Conservation (phyloP, 1,140 invertebrate species). For the Drosophila setifemur region DNA sequence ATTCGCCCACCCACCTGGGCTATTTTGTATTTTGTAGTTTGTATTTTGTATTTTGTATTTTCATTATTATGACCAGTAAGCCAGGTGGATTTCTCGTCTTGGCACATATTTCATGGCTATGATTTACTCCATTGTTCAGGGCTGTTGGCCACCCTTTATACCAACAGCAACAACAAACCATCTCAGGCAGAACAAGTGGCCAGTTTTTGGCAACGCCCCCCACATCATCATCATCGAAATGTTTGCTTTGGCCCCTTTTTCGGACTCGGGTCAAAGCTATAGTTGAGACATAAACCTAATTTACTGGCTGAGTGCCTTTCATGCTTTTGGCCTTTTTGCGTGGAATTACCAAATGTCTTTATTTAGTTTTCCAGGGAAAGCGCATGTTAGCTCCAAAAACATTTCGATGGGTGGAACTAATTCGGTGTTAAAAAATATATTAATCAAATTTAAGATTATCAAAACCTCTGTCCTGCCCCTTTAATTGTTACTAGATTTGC, state of each 20-base stretch:
- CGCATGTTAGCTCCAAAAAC: not conserved
- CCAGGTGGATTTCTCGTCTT: slow-evolving; percentile 27
- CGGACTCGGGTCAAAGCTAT: slow-evolving; percentile 67
- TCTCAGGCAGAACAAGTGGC: slow-evolving; percentile 74
- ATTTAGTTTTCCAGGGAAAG: slow-evolving; percentile 48
- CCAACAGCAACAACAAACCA: slow-evolving; percentile 33
- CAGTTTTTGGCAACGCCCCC: slow-evolving; percentile 54
- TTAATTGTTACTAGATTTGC: slow-evolving; percentile 18
- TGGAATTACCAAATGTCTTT: slow-evolving; percentile 64
- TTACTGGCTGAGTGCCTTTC: slow-evolving; percentile 77
- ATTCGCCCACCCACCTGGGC: slow-evolving; percentile 33
- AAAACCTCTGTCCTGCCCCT: too few species aligned
- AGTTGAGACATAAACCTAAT: slow-evolving; percentile 80
- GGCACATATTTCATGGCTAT: slow-evolving; percentile 79
- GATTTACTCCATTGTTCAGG: slow-evolving; percentile 77
- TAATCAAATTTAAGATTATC: too few species aligned
- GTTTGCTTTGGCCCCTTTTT: slow-evolving; percentile 68
- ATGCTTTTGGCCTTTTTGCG: slow-evolving; percentile 42
- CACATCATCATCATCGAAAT: slow-evolving; percentile 35
- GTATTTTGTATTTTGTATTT: slow-evolving; percentile 63
- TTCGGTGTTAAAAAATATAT: too few species aligned
- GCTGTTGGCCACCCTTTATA: slow-evolving; percentile 51
- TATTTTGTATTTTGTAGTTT: slow-evolving; percentile 70
- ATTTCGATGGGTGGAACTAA: too few species aligned
- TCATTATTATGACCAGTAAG: slow-evolving; percentile 68